A percentile compares a stretch with the other conserved stretches of the same genome.
Conservation (phyloP, 2,797 vertebrate species). For the Gymnodraco acuticeps region DNA sequence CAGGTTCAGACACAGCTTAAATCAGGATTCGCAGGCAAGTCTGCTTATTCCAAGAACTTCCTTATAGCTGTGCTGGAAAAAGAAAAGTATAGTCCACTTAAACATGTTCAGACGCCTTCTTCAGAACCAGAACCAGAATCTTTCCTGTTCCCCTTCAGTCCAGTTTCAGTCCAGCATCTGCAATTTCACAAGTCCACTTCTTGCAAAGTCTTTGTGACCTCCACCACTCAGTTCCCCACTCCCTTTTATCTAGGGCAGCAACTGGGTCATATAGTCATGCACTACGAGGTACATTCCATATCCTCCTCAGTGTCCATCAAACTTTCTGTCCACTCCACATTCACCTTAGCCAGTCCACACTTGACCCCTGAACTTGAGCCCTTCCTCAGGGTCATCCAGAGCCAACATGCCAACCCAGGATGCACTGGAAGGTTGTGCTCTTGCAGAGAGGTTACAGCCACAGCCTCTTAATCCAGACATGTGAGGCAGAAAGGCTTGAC, state of each 20-base stretch:
- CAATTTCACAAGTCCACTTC: constrained; percentile 75
- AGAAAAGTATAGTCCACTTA: constrained; percentile 62
- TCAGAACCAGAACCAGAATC: constrained; percentile 47
- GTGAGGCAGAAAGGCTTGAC: constrained; percentile 83
- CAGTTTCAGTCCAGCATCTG: constrained; percentile 67
- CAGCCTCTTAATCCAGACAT: constrained; percentile 79
- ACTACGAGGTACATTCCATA: constrained; percentile 63
- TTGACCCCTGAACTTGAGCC: constrained; percentile 58
- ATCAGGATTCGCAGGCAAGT: constrained; percentile 64
- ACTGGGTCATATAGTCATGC: constrained; percentile 40
- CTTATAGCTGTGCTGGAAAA: constrained; percentile 55
- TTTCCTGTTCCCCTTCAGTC: constrained; percentile 37
- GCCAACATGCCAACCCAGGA: constrained; percentile 72
- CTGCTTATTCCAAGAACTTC: constrained; percentile 64
- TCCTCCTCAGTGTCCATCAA: constrained; percentile 78
- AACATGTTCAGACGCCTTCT: constrained; percentile 53
- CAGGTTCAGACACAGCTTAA: constrained; percentile 55
- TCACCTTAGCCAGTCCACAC: constrained; percentile 79
- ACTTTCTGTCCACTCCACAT: constrained; percentile 72
- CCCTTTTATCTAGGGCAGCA: constrained; percentile 36
- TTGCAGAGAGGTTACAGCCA: constrained; percentile 49
- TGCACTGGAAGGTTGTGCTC: constrained; percentile 61
- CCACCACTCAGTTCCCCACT: constrained; percentile 56
- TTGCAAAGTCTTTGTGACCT: constrained; percentile 60
- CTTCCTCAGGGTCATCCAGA: constrained; percentile 72